These are phyloP conservation scores for Sialia sialis DNA, from an alignment of 2,113 vertebrate species.

Conservation along the genomic window DNA sequence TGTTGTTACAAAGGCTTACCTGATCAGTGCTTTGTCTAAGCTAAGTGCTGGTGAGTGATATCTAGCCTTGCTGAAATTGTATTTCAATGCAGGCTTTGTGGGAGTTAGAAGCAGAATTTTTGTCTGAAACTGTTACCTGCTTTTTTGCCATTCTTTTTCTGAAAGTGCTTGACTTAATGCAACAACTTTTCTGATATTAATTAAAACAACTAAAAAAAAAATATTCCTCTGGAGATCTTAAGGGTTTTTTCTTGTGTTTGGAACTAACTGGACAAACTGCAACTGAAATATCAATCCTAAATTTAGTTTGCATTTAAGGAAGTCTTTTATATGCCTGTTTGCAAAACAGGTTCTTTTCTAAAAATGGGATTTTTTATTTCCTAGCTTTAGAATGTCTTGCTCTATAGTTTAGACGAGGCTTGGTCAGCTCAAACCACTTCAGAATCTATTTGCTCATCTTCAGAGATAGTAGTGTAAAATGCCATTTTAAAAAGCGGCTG, in stretches of 20 bases:
- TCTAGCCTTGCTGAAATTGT: neutral
- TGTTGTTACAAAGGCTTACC: neutral
- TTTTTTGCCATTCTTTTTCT: neutral
- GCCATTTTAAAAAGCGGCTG: neutral
- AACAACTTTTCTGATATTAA: neutral
- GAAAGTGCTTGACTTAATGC: neutral
- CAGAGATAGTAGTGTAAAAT: neutral
- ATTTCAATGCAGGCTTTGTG: neutral
- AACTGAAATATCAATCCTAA: neutral
- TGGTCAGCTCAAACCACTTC: neutral
- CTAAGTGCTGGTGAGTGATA: neutral
- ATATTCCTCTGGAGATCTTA: neutral
- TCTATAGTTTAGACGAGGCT: neutral
- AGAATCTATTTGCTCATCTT: neutral
- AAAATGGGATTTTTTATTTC: neutral
- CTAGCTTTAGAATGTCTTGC: neutral
- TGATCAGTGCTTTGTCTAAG: neutral
- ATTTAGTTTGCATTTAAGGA: neutral
- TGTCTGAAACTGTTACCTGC: neutral
- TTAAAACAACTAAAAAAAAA: fast-evolving
- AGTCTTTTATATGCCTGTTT: neutral
- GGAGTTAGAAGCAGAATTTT: neutral
- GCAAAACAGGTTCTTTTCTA: neutral
- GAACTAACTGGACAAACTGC: neutral
- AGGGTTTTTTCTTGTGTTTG: neutral